Percentiles rank a stretch among this genome's conserved stretches.
These are phyloP conservation scores for Stictocephala bisonia DNA, from an alignment of 2,888 invertebrate genomes.

Conservation along the genomic window DNA sequence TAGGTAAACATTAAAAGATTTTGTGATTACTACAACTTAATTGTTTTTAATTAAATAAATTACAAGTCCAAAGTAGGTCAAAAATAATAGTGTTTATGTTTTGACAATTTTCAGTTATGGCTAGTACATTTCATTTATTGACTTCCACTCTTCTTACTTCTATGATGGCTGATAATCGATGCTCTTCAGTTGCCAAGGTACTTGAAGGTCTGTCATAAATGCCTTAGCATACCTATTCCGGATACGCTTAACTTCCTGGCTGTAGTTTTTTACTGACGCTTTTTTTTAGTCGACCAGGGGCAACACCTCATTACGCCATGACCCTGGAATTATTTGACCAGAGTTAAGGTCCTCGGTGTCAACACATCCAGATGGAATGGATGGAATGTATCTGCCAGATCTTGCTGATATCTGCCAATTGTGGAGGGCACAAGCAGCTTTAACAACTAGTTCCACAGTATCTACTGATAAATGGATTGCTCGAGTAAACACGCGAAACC, in stretches of 20 bases:
- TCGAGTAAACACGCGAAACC: slow-evolving; percentile 53
- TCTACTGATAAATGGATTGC: background rate
- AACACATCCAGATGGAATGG: slow-evolving; percentile 10
- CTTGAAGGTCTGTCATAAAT: slow-evolving; percentile 14
- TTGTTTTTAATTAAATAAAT: no score
- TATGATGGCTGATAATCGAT: no score
- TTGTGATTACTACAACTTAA: no score
- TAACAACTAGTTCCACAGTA: slow-evolving; percentile 1
- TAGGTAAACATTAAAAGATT: no score
- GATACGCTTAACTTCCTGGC: slow-evolving; percentile 14
- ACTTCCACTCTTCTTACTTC: no score
- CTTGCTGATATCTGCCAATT: slow-evolving; percentile 1
- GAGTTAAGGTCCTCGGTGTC: slow-evolving; percentile 7
- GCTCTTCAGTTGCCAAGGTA: slow-evolving; percentile 19
- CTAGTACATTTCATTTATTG: no score
- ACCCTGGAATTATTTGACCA: slow-evolving; percentile 15
- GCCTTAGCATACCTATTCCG: background rate
- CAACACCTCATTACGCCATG: background rate
- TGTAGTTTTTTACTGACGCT: background rate
- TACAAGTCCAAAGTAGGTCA: no score
- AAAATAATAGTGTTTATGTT: no score
- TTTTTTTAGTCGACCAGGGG: background rate
- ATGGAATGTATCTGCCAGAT: background rate
- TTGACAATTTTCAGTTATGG: no score
- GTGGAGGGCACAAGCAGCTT: slow-evolving; percentile 30